Conservation (phyloP, 2,888 invertebrate genomes). For the Amblyteles armatorius region DNA sequence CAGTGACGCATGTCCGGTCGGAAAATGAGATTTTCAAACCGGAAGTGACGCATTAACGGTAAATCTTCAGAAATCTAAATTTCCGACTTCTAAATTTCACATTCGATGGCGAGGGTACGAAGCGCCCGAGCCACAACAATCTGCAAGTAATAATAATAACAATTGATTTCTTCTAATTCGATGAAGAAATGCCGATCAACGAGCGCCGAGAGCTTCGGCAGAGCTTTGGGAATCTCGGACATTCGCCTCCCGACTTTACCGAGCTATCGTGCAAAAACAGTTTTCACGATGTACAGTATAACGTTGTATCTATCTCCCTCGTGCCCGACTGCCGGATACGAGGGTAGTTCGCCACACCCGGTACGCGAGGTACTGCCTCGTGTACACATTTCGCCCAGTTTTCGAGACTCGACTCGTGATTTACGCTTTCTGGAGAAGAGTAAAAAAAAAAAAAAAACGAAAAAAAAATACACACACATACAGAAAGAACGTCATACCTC, state of each 20-base stretch:
- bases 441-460: constrained; percentile 64
- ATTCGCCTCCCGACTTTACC: constrained; percentile 47
- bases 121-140: too few relatives aligned
- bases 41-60: too few relatives aligned
- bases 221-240: constrained; percentile 56
- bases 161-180: background rate
- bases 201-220: background rate
- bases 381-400: constrained; percentile 77
- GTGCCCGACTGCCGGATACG: constrained; percentile 52
- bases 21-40: too few relatives aligned
- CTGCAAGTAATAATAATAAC: too few relatives aligned
- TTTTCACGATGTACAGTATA: constrained; percentile 18
- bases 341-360: constrained; percentile 80
- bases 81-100: too few relatives aligned
- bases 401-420: constrained; percentile 78
- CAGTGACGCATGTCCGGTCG: too few relatives aligned
- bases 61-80: too few relatives aligned
- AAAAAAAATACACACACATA: constrained; percentile 46
- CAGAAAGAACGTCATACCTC: background rate
- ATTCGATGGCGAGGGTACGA: too few relatives aligned
- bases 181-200: background rate
- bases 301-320: constrained; percentile 16
- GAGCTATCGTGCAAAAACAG: constrained; percentile 18
- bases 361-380: constrained; percentile 72
- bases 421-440: constrained; percentile 71